Evolutionary conservation across 2,113 vertebrate genomes (phyloP), one percentile per base, ranked within the genome.

Genomic region (Scolopax mira): DNA sequence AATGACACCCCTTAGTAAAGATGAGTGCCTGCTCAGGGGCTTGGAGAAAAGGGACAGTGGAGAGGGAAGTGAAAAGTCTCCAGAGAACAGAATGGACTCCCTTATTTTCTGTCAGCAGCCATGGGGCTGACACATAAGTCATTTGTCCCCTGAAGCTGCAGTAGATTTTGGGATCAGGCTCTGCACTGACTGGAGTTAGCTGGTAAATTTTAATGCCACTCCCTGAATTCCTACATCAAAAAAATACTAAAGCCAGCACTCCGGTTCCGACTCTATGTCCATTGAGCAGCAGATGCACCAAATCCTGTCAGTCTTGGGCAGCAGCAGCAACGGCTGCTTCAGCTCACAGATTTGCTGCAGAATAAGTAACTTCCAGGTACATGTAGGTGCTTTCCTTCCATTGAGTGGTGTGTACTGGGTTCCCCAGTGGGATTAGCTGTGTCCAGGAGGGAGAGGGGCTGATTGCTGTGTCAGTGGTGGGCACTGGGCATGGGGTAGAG

Each of bases 261-360:
- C 24, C 27, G 39, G 49, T 55, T 12, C 28, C 1, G 1, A 28
- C 9, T 58, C 2, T 0, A 4, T 13, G 6, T 42, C 16, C 1
- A 0, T 51, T 79, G 30, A 58, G 67, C 39, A 44, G 52, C 30
- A 61, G 35, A 19, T 42, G 13, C 49, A 24, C 18, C 19, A 42
- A 51, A 48, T 77, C 49, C 17, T 1, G 0, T 9, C 66, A 10
- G 7, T 55, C 33, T 57, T 4, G 4, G 9, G 13, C 11, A 9
- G n/a, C 64, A 35, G 33, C 75, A 57, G 64, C 52, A 41, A 19
- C 30, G 18, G 41, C 21, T n/a, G 37, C 39, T 79, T 42, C 71
- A 60, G 8, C 28, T 13, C 27, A 22, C 6, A n/a, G 62, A 8
- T 52, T 78, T 30, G 23, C 28, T 9, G 14, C 28, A 28, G 30